These are phyloP conservation scores for Ectemnius cavifrons DNA, from an alignment of 2,888 invertebrate genomes.

Conservation along the genomic window DNA sequence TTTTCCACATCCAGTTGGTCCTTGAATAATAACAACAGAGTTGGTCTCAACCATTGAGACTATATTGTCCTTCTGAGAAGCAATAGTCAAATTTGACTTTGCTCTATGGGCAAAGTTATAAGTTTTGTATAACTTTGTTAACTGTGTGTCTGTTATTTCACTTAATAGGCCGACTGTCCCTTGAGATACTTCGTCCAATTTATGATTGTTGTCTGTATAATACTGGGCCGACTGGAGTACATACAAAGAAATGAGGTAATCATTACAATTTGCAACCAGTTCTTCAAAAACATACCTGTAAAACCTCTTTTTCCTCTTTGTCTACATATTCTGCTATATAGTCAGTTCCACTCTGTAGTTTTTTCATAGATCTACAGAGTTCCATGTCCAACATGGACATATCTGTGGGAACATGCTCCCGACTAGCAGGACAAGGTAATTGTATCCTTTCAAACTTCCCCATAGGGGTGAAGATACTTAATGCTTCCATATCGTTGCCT, in stretches of 20 bases:
- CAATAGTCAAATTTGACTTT: constrained; percentile 68
- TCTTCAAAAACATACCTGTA: constrained; percentile 58
- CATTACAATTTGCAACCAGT: too few relatives aligned
- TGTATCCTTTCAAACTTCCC: constrained; percentile 26
- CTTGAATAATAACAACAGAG: constrained; percentile 91
- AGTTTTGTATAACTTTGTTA: constrained; percentile 69
- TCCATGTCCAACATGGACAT: constrained; percentile 21
- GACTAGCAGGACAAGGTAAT: constrained; percentile 27
- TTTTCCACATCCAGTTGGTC: constrained; percentile 97
- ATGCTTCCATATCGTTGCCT: constrained; percentile 53
- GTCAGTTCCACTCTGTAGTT: constrained; percentile 58
- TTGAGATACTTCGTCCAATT: constrained; percentile 66
- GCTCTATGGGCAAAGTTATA: constrained; percentile 71
- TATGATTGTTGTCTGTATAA: not conserved
- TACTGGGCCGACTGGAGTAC: constrained; percentile 25
- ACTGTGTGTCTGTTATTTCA: constrained; percentile 58
- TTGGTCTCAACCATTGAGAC: constrained; percentile 83
- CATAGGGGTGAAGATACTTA: constrained; percentile 49
- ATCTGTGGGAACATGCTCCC: not conserved
- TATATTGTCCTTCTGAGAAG: constrained; percentile 80
- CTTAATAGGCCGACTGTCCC: constrained; percentile 61
- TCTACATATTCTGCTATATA: constrained; percentile 69
- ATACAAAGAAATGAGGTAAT: not conserved
- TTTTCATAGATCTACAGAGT: not conserved
- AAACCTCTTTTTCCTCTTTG: constrained; percentile 66